phyloP scores from a whole-genome alignment of 2,888 invertebrate species.

The Creontiades dilutus region DNA sequence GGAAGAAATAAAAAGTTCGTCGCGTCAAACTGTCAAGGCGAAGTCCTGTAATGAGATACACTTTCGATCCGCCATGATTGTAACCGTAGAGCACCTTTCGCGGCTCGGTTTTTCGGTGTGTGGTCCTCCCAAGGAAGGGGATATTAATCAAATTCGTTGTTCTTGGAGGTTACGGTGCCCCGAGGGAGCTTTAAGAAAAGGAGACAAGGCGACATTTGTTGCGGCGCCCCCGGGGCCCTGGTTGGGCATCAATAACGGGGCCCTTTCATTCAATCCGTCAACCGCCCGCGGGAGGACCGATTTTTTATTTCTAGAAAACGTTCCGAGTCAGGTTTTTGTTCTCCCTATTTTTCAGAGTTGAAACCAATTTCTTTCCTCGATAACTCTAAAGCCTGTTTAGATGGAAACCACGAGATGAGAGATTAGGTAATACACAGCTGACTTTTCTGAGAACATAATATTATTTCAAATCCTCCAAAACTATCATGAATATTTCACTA shows the following conservation, averaged over 20 bases:
- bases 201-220: constrained; percentile 54
- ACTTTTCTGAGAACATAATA: too few species aligned
- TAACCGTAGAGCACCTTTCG: constrained; percentile 58
- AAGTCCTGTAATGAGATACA: constrained; percentile 50
- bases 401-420: too few species aligned
- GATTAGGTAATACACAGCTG: too few species aligned
- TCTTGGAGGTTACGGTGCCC: background rate
- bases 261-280: constrained; percentile 49
- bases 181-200: background rate
- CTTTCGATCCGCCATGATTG: constrained; percentile 34
- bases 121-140: constrained; percentile 37
- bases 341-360: constrained; percentile 14
- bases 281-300: background rate
- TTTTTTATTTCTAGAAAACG: constrained; percentile 8
- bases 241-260: constrained; percentile 53
- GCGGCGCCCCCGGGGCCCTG: constrained; percentile 23
- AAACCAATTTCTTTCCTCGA: background rate
- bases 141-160: constrained; percentile 54
- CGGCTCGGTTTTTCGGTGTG: constrained; percentile 49
- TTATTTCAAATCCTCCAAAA: too few species aligned
- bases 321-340: background rate
- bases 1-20: background rate
- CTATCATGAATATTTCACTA: too few species aligned
- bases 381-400: too few species aligned
- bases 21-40: background rate